Evolutionary conservation across 1,140 invertebrate genomes (phyloP).

Genomic region (Nasonia longicornis): DNA sequence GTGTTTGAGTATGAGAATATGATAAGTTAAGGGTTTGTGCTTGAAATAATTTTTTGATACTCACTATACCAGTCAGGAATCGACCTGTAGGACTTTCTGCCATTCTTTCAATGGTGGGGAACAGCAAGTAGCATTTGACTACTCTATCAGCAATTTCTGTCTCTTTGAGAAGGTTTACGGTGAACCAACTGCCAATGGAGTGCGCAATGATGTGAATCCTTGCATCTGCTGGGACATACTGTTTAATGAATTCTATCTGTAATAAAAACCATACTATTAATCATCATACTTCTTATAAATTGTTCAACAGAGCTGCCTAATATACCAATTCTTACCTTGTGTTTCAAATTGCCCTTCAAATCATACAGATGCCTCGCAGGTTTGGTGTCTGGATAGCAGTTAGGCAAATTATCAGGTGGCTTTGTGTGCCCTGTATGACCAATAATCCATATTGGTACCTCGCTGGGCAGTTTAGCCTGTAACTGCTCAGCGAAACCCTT

Average conservation of each 20-base stretch:
- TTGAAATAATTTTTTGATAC: neutral
- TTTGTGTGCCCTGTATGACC: slow-evolving; percentile 80
- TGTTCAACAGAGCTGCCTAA: neutral
- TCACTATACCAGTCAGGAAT: slow-evolving; percentile 63
- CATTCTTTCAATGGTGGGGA: slow-evolving; percentile 87
- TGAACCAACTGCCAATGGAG: slow-evolving; percentile 87
- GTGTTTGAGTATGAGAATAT: neutral
- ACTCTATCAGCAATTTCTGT: slow-evolving; percentile 67
- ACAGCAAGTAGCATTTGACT: slow-evolving; percentile 77
- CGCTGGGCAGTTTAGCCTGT: slow-evolving; percentile 69
- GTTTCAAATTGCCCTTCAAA: slow-evolving; percentile 81
- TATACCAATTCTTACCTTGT: slow-evolving; percentile 72
- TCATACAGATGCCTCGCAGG: slow-evolving; percentile 74
- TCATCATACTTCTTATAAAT: slow-evolving; percentile 10
- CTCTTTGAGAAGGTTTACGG: slow-evolving; percentile 79
- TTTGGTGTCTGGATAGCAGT: slow-evolving; percentile 65
- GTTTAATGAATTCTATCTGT: slow-evolving; percentile 77
- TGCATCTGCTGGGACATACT: slow-evolving; percentile 76
- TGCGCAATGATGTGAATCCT: slow-evolving; percentile 84
- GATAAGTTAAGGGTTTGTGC: neutral
- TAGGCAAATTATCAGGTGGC: slow-evolving; percentile 65
- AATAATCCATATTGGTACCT: slow-evolving; percentile 79
- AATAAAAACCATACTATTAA: slow-evolving; percentile 46
- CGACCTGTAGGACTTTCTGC: slow-evolving; percentile 78
- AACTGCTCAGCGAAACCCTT: slow-evolving; percentile 76